Evolutionary conservation across 2,113 vertebrate species (phyloP), one percentile per base, ranked within the genome.

Genomic region (Oreotrochilus melanogaster): DNA sequence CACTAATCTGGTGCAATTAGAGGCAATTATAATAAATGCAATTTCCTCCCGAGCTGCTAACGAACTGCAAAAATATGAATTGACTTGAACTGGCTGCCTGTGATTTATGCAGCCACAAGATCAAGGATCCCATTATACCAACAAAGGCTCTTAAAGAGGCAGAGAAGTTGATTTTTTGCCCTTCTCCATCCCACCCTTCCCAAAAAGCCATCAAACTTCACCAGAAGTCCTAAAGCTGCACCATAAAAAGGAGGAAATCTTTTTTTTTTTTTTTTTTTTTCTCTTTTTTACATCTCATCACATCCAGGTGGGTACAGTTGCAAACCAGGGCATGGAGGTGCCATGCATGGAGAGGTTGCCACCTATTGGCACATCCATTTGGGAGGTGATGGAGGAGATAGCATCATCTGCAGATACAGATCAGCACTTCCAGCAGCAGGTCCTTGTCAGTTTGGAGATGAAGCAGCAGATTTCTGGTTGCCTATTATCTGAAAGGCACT

Each of bases 1-100:
- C 98, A 98, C 98, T 98, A 98, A 98, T 98, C 98, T 98, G 97
- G 96, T 97, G 98, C 98, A 98, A 98, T 98, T 98, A 98, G 97
- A 97, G 94, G 97, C 98, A 98, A 98, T 98, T 98, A 98, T 98
- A 98, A 98, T 98, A 98, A 98, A 98, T 98, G 98, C 97, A 98
- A 98, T 98, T 98, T 98, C 98, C 97, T 98, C 98, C 98, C 16
- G 95, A 97, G 97, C 97, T 97, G 98, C 97, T 98, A 98, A 98
- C 97, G 97, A 98, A 98, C 98, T 97, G 94, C 96, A 98, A 97
- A 98, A 98, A 98, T 98, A 98, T 98, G 98, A 98, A 98, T 98
- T 98, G 98, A 98, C 97, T 98, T 92, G 91, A 97, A 96, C 95
- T 95, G 97, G 91, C 95, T 98, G 98, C 96, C 93, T 95, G 89